These are phyloP conservation scores for Cygnus olor DNA, from an alignment of 2,797 vertebrate genomes.

Conservation along the genomic window DNA sequence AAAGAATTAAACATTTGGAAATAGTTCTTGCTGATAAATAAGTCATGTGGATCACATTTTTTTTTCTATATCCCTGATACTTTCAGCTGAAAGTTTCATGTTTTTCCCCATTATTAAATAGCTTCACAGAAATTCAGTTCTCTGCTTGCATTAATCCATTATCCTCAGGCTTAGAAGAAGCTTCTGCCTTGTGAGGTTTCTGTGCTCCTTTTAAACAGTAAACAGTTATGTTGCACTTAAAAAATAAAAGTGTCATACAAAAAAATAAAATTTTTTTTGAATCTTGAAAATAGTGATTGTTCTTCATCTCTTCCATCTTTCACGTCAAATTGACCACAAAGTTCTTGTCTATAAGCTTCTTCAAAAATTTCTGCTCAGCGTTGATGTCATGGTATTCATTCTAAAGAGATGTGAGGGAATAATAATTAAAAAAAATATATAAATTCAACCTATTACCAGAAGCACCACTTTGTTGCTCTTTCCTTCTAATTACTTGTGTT, in stretches of 20 bases:
- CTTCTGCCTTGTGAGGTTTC: slow-evolving; percentile 31
- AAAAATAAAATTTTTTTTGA: slow-evolving; percentile 68
- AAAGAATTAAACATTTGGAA: background rate
- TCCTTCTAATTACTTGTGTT: background rate
- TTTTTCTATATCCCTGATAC: slow-evolving; percentile 62
- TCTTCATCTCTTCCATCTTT: slow-evolving; percentile 46
- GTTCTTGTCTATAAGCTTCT: slow-evolving; percentile 79
- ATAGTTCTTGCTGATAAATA: slow-evolving; percentile 58
- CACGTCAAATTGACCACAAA: slow-evolving; percentile 80
- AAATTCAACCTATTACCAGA: background rate
- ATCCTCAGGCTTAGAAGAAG: background rate
- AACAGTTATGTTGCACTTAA: slow-evolving; percentile 62
- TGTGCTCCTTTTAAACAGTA: slow-evolving; percentile 33
- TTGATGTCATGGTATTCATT: slow-evolving; percentile 82
- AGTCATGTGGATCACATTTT: slow-evolving; percentile 35
- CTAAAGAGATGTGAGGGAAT: slow-evolving; percentile 59
- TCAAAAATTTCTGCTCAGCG: slow-evolving; percentile 82
- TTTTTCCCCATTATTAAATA: slow-evolving; percentile 73
- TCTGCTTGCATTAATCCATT: slow-evolving; percentile 41
- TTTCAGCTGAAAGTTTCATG: slow-evolving; percentile 40
- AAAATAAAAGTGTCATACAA: slow-evolving; percentile 76
- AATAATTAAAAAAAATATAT: background rate
- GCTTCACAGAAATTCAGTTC: slow-evolving; percentile 70
- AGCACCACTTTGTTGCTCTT: background rate
- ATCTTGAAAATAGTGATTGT: slow-evolving; percentile 60